Percentiles rank a stretch among this genome's conserved stretches.
phyloP scores from a whole-genome alignment of 2,797 vertebrate species.

The Rhinatrema bivittatum region DNA sequence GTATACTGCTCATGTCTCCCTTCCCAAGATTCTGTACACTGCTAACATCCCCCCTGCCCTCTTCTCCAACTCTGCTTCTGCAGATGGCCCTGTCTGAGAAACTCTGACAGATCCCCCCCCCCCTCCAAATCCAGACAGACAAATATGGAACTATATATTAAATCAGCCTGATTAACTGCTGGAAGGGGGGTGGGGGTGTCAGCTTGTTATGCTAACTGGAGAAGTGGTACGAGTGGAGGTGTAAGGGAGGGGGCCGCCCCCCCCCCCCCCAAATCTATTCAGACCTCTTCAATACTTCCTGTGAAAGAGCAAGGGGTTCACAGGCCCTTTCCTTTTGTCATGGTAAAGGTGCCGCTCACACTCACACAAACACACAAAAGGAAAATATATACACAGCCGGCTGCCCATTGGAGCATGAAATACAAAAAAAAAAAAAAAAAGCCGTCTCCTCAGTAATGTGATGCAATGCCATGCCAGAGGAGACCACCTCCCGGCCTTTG shows the following conservation, averaged over 20 bases:
- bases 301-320: slow-evolving; percentile 77
- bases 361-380: no score
- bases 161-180: neutral
- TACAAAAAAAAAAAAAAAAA: slow-evolving; percentile 18
- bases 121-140: neutral
- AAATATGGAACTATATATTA: slow-evolving; percentile 3
- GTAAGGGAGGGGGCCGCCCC: slow-evolving; percentile 21
- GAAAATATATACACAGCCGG: slow-evolving; percentile 30
- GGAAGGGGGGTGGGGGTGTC: slow-evolving; percentile 10
- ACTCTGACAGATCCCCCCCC: neutral
- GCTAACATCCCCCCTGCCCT: neutral
- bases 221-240: slow-evolving; percentile 25
- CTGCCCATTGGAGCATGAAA: slow-evolving; percentile 38
- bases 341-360: slow-evolving; percentile 66
- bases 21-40: no score
- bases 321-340: slow-evolving; percentile 77
- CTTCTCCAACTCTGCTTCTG: accelerated
- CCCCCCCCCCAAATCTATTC: no score
- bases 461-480: slow-evolving; percentile 21
- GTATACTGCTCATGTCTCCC: no score
- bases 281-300: no score
- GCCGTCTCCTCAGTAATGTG: slow-evolving; percentile 27
- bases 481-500: slow-evolving; percentile 13
- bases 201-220: slow-evolving; percentile 32
- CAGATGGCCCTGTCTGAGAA: neutral